Base-by-base conservation (phyloP, 2,113 vertebrate genomes). In the Nycticebus coucang region DNA sequence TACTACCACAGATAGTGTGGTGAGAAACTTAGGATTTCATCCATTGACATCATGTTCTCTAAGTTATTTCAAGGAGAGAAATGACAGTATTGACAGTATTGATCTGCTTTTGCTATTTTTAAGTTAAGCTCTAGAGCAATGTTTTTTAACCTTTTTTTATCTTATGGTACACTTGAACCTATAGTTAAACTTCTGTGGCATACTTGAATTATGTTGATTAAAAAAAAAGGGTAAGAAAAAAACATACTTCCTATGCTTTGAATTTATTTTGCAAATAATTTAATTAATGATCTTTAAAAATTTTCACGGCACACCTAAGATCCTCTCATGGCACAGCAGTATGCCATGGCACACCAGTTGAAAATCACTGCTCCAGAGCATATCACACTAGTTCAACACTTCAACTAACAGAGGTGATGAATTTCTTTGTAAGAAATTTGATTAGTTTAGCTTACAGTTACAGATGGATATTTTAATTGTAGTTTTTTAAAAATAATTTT, bases 1-100 rank as follows among this genome's bases (percentile, higher is more conserved):
- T 72, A 4, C 74, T 50, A 24, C 84, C 18, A 19, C 21, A 53
- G 75, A 80, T 5, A 37, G 9, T 68, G 4, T 5, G 98, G 98
- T 98, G 30, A 37, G 98, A 92, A 92, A 97, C 28, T 90, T 60
- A 72, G 74, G 69, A 82, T 96, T 62, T 87, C 19, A 4, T 59
- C 62, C 4, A 50, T 69, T 72, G 66, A 30, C 82, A 87, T 1
- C 9, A 19, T 82, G 33, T 41, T 82, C 28, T 62, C 94, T n/a
- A 64, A 53, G 9, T 92, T 85, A 50, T 68, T 93, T 86, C 5
- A 21, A 62, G 12, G 15, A 89, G 33, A 74, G 18, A 74, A 68
- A 53, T 75, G 66, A 50, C 28, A 95, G 1, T 68, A 75, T 62
- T 91, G 5, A 55, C 8, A 19, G 30, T 13, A 26, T 75, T 77